Evolutionary conservation across 1,140 invertebrate genomes (phyloP).

Genomic region (Magallana ariakensis): DNA sequence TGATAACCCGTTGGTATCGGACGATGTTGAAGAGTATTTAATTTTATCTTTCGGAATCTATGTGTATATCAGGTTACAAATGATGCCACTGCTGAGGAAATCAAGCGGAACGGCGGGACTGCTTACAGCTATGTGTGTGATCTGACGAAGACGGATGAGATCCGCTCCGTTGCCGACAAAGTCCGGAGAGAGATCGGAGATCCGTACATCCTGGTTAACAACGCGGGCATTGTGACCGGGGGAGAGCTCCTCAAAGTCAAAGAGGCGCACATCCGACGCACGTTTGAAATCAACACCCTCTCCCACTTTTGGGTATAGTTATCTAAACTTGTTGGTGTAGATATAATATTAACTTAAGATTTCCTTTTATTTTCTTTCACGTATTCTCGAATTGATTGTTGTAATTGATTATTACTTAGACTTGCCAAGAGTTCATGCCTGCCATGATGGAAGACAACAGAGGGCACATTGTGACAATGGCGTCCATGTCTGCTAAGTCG

Average conservation of each 20-base stretch:
- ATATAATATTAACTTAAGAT: no score
- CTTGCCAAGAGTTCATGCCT: slow-evolving; percentile 86
- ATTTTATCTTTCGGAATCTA: no score
- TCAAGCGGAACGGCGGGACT: slow-evolving; percentile 63
- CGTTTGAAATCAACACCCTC: slow-evolving; percentile 84
- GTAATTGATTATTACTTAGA: slow-evolving; percentile 76
- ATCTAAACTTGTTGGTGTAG: no score
- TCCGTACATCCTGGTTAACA: slow-evolving; percentile 94
- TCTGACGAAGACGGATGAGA: slow-evolving; percentile 69
- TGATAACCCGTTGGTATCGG: no score
- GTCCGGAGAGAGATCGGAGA: slow-evolving; percentile 89
- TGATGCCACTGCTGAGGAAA: slow-evolving; percentile 79
- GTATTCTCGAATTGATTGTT: no score
- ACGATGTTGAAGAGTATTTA: no score
- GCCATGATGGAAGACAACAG: slow-evolving; percentile 88
- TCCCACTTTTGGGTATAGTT: slow-evolving; percentile 85
- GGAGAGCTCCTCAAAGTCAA: slow-evolving; percentile 89
- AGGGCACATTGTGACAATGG: slow-evolving; percentile 97
- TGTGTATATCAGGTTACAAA: slow-evolving; percentile 82
- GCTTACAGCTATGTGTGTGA: slow-evolving; percentile 73
- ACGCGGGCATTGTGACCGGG: slow-evolving; percentile 94
- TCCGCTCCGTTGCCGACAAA: slow-evolving; percentile 62
- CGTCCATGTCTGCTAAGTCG: slow-evolving; percentile 90
- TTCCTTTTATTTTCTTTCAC: no score
- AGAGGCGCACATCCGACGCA: slow-evolving; percentile 85